These are phyloP conservation scores for Ptilonorhynchus violaceus DNA, from an alignment of 2,113 vertebrate genomes.

Conservation along the genomic window DNA sequence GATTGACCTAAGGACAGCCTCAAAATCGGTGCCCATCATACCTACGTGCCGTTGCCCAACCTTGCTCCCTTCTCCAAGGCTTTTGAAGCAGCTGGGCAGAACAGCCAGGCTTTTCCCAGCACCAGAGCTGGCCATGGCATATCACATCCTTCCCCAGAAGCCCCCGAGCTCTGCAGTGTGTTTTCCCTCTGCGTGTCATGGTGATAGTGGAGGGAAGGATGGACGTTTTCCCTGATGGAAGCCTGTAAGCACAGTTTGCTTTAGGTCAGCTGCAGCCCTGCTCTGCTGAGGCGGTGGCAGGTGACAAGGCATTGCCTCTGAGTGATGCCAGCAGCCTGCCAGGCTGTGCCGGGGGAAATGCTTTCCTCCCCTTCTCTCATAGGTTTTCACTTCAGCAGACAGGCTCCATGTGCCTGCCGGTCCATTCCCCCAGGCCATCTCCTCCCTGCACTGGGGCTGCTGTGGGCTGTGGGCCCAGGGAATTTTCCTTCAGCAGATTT, in stretches of 20 bases:
- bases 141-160: background rate
- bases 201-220: background rate
- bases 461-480: background rate
- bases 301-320: background rate
- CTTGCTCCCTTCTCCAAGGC: background rate
- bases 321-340: background rate
- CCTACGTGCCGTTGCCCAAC: background rate
- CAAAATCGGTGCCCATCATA: background rate
- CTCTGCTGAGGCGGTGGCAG: background rate
- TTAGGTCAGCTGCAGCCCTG: background rate
- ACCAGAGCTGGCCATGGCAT: background rate
- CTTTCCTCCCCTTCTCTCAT: background rate
- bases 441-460: background rate
- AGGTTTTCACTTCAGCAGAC: background rate
- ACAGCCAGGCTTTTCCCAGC: background rate
- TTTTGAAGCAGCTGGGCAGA: background rate
- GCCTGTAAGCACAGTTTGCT: background rate
- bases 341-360: background rate
- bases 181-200: background rate
- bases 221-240: background rate
- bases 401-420: background rate
- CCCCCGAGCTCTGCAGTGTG: background rate
- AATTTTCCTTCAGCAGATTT: background rate
- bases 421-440: background rate
- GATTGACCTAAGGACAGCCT: background rate